These are phyloP conservation scores for Brachymystax lenok DNA, from an alignment of 2,797 vertebrate species.

Conservation along the genomic window DNA sequence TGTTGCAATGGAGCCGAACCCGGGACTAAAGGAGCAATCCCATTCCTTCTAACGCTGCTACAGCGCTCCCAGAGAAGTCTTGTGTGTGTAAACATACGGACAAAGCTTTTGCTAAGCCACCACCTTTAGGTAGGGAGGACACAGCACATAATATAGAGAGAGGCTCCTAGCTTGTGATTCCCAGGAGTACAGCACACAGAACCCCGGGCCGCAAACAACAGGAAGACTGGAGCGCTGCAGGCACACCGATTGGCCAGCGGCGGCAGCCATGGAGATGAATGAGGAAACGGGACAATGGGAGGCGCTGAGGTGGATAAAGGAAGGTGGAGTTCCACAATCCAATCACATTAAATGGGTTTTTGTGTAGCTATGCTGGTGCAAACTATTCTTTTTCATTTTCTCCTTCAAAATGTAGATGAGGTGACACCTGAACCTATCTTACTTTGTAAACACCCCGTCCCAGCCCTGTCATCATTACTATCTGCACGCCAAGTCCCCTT, in stretches of 20 bases:
- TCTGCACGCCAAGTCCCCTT: not conserved
- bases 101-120: not conserved
- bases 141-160: not conserved
- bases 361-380: conserved; percentile 24
- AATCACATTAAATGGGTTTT: conserved; percentile 42
- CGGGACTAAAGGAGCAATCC: not conserved
- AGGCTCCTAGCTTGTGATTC: conserved; percentile 2
- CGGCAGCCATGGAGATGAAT: not conserved
- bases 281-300: not conserved
- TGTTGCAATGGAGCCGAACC: not conserved
- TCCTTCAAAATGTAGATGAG: conserved; percentile 21
- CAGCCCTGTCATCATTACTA: conserved; percentile 2
- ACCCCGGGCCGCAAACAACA: not conserved
- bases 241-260: not conserved
- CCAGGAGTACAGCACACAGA: conserved; percentile 5
- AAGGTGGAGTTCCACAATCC: conserved; percentile 14
- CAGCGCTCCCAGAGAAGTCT: conserved; percentile 11
- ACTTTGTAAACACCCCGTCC: conserved; percentile 7
- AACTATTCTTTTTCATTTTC: not conserved
- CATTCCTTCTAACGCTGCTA: not conserved
- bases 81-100: conserved; percentile 7
- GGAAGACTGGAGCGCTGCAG: not conserved
- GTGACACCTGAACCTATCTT: conserved; percentile 16
- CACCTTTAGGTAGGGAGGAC: not conserved
- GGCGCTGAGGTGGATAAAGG: not conserved